Conservation (phyloP, 2,113 vertebrate genomes). For the Chaetodon auriga region DNA sequence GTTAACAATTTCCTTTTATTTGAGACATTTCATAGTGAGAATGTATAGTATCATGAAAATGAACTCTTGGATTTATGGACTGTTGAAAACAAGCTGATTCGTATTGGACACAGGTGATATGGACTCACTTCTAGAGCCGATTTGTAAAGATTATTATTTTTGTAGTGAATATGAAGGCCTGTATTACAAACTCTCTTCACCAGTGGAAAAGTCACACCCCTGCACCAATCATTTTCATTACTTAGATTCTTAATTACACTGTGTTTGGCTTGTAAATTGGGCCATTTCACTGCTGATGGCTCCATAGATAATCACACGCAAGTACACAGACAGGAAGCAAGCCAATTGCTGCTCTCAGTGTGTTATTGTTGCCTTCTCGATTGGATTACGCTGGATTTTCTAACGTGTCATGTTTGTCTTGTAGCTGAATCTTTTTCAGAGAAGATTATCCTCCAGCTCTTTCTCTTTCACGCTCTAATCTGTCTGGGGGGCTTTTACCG, state of each 20-base stretch:
- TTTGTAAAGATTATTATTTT: background rate
- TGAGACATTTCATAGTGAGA: background rate
- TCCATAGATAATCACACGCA: constrained; percentile 8
- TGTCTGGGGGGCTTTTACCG: constrained; percentile 22
- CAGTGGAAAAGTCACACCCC: background rate
- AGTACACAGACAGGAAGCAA: constrained; percentile 13
- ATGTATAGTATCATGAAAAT: background rate
- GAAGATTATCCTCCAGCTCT: constrained; percentile 24
- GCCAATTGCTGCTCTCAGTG: background rate
- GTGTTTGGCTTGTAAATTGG: constrained; percentile 9
- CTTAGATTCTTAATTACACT: constrained; percentile 18
- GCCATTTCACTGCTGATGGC: constrained; percentile 13
- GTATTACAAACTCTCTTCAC: background rate
- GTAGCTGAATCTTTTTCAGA: constrained; percentile 12
- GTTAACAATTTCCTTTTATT: background rate
- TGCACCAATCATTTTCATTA: background rate
- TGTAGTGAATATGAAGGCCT: background rate
- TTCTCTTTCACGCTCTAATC: constrained; percentile 28
- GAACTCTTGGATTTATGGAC: background rate
- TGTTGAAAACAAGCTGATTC: background rate
- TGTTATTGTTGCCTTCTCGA: background rate
- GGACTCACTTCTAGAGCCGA: background rate
- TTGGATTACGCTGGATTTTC: constrained; percentile 27
- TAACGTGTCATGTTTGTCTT: constrained; percentile 34
- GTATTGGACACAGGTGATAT: background rate